Percentiles rank a stretch among this genome's conserved stretches.
Conservation (phyloP, 2,888 invertebrate genomes). For the Chymomyza fuscimana region DNA sequence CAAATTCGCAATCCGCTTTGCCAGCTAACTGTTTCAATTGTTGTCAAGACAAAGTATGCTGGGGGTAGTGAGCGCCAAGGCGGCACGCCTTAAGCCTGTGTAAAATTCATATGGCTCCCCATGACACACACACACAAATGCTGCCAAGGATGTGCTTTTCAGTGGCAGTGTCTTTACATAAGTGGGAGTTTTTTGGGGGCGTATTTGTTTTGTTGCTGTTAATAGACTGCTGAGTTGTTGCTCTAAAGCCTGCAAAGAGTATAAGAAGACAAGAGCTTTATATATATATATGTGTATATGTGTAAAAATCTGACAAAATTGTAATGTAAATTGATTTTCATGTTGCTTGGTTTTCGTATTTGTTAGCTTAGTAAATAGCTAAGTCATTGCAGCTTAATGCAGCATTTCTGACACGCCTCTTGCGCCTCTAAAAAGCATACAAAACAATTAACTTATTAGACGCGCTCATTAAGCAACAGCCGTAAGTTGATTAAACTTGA, state of each 20-base stretch:
- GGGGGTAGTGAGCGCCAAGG: slow-evolving; percentile 16
- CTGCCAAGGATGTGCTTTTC: slow-evolving; percentile 33
- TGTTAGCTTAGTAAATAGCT: background rate
- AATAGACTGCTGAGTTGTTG: slow-evolving; percentile 56
- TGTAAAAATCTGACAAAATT: slow-evolving; percentile 40
- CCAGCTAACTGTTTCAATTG: slow-evolving; percentile 51
- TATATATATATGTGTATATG: slow-evolving; percentile 1
- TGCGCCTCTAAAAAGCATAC: slow-evolving; percentile 6
- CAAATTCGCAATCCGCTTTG: slow-evolving; percentile 71
- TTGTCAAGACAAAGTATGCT: slow-evolving; percentile 15
- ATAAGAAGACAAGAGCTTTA: slow-evolving; percentile 17
- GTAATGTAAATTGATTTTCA: slow-evolving; percentile 29
- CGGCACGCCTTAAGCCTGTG: slow-evolving; percentile 7
- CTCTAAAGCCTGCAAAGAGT: slow-evolving; percentile 63
- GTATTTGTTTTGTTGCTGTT: slow-evolving; percentile 52
- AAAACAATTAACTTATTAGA: slow-evolving; percentile 66
- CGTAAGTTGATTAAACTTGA: slow-evolving; percentile 42
- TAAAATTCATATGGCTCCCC: slow-evolving; percentile 17
- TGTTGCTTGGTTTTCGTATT: slow-evolving; percentile 31
- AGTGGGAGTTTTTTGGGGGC: slow-evolving; percentile 4
- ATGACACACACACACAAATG: background rate
- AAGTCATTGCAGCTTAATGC: slow-evolving; percentile 32
- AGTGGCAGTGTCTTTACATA: slow-evolving; percentile 33
- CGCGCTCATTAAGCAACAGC: slow-evolving; percentile 61
- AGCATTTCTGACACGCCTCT: slow-evolving; percentile 6